Conservation (phyloP, 2,113 vertebrate species). For the Chamaetylas fuelleborni region DNA sequence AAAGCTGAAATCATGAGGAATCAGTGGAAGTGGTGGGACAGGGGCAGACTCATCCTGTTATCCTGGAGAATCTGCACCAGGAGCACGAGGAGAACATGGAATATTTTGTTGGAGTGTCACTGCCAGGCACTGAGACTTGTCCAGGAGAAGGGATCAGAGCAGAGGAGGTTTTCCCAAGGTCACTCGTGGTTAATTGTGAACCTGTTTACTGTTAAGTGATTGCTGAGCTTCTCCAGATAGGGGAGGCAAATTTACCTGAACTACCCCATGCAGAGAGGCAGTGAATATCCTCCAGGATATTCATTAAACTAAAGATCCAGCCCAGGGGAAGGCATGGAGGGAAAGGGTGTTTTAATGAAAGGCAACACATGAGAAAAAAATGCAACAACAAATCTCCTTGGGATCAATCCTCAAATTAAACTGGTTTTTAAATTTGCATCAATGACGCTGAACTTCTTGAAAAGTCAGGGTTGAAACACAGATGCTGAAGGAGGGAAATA, state of each 20-base stretch:
- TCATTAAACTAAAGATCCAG: not conserved
- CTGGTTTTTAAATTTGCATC: not conserved
- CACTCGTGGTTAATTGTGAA: not conserved
- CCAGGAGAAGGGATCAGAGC: not conserved
- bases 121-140: not conserved
- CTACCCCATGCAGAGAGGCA: not conserved
- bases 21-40: not conserved
- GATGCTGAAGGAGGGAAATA: not conserved
- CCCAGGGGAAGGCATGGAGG: rapidly evolving
- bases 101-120: rapidly evolving
- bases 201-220: not conserved
- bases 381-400: not conserved
- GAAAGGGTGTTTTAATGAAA: not conserved
- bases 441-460: not conserved
- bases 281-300: not conserved
- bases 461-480: not conserved
- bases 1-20: rapidly evolving
- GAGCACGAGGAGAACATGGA: rapidly evolving
- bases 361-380: not conserved
- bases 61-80: not conserved
- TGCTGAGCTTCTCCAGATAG: not conserved
- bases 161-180: not conserved
- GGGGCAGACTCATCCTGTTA: not conserved
- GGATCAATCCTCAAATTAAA: not conserved
- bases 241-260: not conserved